Conservation (phyloP, 1,140 invertebrate species). For the Drosophila sulfurigaster region DNA sequence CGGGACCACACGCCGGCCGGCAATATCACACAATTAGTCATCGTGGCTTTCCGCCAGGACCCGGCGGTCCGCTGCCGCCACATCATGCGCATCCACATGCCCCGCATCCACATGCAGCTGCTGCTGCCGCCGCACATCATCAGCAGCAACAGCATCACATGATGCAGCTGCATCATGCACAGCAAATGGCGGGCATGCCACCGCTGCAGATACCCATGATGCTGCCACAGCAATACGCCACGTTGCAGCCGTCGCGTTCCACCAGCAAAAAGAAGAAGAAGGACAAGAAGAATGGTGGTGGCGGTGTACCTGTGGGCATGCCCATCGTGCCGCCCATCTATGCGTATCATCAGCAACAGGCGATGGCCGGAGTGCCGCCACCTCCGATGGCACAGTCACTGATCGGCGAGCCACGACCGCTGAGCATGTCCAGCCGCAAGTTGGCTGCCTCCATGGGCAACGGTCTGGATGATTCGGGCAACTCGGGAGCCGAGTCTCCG, state of each 20-base stretch:
- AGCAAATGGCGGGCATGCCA: conserved; percentile 60
- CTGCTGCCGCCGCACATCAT: conserved; percentile 15
- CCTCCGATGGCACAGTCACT: conserved; percentile 72
- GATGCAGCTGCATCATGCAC: conserved; percentile 70
- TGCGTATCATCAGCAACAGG: conserved; percentile 75
- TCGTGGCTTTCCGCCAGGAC: conserved; percentile 63
- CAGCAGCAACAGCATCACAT: conserved; percentile 52
- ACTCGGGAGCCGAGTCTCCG: conserved; percentile 89
- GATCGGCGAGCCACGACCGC: conserved; percentile 70
- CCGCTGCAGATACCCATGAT: conserved; percentile 76
- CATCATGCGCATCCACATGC: conserved; percentile 50
- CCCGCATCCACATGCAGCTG: background rate
- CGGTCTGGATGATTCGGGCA: conserved; percentile 87
- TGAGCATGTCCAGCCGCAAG: conserved; percentile 85
- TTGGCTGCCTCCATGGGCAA: conserved; percentile 86
- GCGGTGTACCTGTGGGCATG: conserved; percentile 83
- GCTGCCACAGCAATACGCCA: conserved; percentile 82
- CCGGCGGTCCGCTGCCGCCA: conserved; percentile 42
- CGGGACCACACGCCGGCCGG: conserved; percentile 59
- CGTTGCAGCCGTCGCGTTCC: conserved; percentile 72
- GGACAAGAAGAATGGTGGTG: conserved; percentile 86
- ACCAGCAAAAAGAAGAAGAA: conserved; percentile 88
- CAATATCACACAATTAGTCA: conserved; percentile 84
- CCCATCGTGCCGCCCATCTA: conserved; percentile 82
- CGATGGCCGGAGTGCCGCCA: conserved; percentile 57